Percentiles rank a stretch among this genome's conserved stretches.
These are phyloP conservation scores for Perizoma flavofasciatum DNA, from an alignment of 2,888 invertebrate genomes.

Conservation along the genomic window DNA sequence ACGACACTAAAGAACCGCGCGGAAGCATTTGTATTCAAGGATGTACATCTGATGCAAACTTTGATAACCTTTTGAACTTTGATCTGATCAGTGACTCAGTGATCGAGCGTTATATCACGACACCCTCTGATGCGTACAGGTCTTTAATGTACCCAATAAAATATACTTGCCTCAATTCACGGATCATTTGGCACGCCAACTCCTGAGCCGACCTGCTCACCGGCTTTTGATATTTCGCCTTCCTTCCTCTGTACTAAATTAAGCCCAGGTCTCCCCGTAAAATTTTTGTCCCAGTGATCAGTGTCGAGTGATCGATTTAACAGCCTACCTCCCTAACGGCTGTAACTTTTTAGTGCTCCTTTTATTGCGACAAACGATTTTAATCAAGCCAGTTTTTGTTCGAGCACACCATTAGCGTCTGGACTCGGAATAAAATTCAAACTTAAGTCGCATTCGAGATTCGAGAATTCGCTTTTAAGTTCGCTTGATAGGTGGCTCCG, in stretches of 20 bases:
- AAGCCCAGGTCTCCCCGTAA: constrained; percentile 60
- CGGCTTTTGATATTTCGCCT: constrained; percentile 67
- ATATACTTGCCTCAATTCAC: constrained; percentile 67
- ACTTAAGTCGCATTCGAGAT: constrained; percentile 71
- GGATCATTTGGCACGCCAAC: constrained; percentile 62
- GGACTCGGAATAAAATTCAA: constrained; percentile 74
- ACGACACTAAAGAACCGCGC: no score
- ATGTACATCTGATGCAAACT: neutral
- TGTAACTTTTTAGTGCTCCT: constrained; percentile 81
- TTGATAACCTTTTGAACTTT: neutral
- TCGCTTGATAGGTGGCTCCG: constrained; percentile 67
- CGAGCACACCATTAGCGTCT: constrained; percentile 75
- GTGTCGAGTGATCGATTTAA: constrained; percentile 80
- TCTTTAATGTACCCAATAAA: constrained; percentile 54
- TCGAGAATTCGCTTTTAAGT: constrained; percentile 75
- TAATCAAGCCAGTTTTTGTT: constrained; percentile 83
- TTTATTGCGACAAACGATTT: constrained; percentile 84
- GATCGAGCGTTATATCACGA: no score
- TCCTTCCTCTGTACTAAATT: constrained; percentile 51
- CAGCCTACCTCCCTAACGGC: constrained; percentile 77
- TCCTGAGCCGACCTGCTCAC: constrained; percentile 16
- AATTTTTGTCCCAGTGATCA: constrained; percentile 77
- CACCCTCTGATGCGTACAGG: no score
- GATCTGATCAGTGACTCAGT: neutral
- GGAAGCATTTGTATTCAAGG: no score